Conservation (phyloP, 1,140 invertebrate species). For the Aphaenogaster rudis region DNA sequence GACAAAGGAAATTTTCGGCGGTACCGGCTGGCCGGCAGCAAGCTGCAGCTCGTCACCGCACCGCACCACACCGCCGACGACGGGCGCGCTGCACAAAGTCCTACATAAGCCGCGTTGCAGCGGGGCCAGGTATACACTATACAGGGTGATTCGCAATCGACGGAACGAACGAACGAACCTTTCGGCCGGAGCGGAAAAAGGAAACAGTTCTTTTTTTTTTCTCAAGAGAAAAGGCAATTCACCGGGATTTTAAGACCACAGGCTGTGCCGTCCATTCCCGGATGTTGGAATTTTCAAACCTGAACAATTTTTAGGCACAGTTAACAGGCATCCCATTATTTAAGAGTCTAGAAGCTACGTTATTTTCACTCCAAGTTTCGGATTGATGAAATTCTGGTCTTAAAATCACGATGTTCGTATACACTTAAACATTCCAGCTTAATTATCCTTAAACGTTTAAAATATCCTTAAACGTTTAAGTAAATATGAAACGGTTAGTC, state of each 20-base stretch:
- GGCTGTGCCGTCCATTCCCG: too few species aligned
- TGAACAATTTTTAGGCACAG: neutral
- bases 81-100: slow-evolving; percentile 64
- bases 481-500: neutral
- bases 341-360: neutral
- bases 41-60: slow-evolving; percentile 64
- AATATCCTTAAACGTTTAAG: neutral
- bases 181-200: neutral
- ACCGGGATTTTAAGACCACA: neutral
- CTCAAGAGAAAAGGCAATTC: neutral
- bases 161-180: neutral
- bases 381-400: neutral
- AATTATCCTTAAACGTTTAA: neutral
- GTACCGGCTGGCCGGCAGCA: slow-evolving; percentile 71
- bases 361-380: neutral
- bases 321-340: neutral
- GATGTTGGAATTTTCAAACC: neutral
- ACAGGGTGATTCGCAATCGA: slow-evolving; percentile 24
- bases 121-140: slow-evolving; percentile 30
- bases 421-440: neutral
- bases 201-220: slow-evolving; percentile 1
- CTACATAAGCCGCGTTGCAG: slow-evolving; percentile 38
- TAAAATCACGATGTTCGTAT: neutral
- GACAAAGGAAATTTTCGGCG: slow-evolving; percentile 83
- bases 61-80: slow-evolving; percentile 32